Evolutionary conservation across 2,888 invertebrate species (phyloP).

Genomic region (Capitulum mitella): DNA sequence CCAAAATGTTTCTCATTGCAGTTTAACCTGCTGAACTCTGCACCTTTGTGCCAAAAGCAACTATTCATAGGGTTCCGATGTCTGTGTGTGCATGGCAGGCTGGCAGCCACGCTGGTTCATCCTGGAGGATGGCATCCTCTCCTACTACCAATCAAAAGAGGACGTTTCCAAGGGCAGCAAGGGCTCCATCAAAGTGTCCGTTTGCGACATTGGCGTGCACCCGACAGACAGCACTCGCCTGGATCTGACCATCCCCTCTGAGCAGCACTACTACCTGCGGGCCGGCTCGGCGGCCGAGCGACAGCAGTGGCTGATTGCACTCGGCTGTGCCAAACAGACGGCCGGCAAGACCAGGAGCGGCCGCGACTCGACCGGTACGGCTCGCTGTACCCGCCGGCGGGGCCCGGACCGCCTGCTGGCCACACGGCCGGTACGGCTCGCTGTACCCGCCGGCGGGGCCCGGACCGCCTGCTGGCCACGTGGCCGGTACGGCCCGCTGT

Average conservation of each 20-base stretch:
- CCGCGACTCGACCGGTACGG: neutral
- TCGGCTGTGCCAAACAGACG: conserved; percentile 68
- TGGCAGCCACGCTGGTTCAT: conserved; percentile 84
- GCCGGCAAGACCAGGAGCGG: neutral
- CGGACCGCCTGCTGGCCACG: too few species aligned
- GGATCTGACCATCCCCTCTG: conserved; percentile 71
- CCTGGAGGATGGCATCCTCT: conserved; percentile 66
- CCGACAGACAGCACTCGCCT: conserved; percentile 61
- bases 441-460: too few species aligned
- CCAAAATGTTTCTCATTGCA: too few species aligned
- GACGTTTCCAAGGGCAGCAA: conserved; percentile 50
- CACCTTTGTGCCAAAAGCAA: too few species aligned
- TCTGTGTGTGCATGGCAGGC: conserved; percentile 53
- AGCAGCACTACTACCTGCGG: conserved; percentile 69
- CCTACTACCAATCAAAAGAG: conserved; percentile 73
- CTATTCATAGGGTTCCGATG: too few species aligned
- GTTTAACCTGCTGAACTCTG: too few species aligned
- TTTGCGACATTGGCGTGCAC: conserved; percentile 48
- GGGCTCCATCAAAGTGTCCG: conserved; percentile 24
- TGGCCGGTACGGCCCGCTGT: too few species aligned
- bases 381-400: too few species aligned
- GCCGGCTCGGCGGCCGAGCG: conserved; percentile 68
- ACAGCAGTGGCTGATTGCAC: conserved; percentile 71
- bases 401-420: too few species aligned
- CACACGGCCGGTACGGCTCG: too few species aligned